Conservation (phyloP, 2,797 vertebrate genomes). For the Scolopax rusticola region DNA sequence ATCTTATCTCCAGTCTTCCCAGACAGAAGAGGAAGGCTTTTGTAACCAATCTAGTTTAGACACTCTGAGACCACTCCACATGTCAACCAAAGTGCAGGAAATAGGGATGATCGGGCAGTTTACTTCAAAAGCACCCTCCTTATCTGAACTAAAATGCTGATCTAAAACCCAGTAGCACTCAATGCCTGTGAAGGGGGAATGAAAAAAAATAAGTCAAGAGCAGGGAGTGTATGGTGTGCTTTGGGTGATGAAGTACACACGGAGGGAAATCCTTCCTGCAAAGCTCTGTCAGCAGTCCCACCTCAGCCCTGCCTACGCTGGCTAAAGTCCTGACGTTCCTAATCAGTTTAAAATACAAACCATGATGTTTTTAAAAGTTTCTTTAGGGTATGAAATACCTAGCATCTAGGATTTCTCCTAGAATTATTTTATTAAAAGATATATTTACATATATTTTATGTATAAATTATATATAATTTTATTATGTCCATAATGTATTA, state of each 20-base stretch:
- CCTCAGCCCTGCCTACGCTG: rapidly evolving
- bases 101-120: neutral
- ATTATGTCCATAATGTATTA: neutral
- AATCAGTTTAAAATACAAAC: neutral
- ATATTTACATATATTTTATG: too few relatives aligned
- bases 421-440: too few relatives aligned
- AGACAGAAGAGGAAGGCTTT: neutral
- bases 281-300: neutral
- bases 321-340: neutral
- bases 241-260: neutral
- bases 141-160: neutral
- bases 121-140: neutral
- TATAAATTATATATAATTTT: too few relatives aligned
- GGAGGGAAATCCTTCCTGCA: neutral
- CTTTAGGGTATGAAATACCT: neutral
- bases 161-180: neutral
- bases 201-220: neutral
- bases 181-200: neutral
- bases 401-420: too few relatives aligned
- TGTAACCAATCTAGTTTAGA: neutral
- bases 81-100: neutral
- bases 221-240: neutral
- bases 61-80: neutral
- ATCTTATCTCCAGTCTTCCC: neutral
- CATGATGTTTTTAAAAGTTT: neutral